These are phyloP conservation scores for Takifugu rubripes DNA, from an alignment of 2,797 vertebrate genomes.

Conservation along the genomic window DNA sequence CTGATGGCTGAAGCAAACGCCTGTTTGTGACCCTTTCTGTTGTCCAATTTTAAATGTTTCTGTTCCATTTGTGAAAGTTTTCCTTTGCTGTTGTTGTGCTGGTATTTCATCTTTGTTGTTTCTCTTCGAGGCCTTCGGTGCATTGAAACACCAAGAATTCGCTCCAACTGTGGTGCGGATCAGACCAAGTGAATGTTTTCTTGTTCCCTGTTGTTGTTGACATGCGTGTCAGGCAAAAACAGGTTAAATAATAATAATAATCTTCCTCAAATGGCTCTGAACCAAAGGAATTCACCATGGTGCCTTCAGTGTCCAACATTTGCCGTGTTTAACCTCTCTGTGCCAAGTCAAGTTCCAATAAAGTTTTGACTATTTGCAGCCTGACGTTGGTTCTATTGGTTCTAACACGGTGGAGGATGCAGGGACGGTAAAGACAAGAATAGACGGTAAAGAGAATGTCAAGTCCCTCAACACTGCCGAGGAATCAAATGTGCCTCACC, in stretches of 20 bases:
- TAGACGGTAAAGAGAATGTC: neutral
- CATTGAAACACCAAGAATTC: slow-evolving; percentile 47
- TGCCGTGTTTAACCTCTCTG: slow-evolving; percentile 65
- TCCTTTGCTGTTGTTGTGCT: slow-evolving; percentile 24
- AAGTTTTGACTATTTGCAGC: slow-evolving; percentile 63
- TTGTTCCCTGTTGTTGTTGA: slow-evolving; percentile 36
- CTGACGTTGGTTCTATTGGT: slow-evolving; percentile 65
- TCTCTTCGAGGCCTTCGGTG: slow-evolving; percentile 45
- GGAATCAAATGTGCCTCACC: slow-evolving; percentile 8
- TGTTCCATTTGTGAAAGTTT: slow-evolving; percentile 17
- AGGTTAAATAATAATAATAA: slow-evolving; percentile 55
- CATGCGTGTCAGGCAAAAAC: slow-evolving; percentile 55
- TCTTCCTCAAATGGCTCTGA: slow-evolving; percentile 58
- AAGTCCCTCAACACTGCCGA: slow-evolving; percentile 6
- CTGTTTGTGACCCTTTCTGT: slow-evolving; percentile 63
- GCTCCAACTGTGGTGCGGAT: slow-evolving; percentile 29
- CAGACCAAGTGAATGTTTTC: slow-evolving; percentile 36
- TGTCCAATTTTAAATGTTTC: slow-evolving; percentile 11
- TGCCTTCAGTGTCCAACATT: slow-evolving; percentile 69
- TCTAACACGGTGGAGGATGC: slow-evolving; percentile 13
- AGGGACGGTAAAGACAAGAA: slow-evolving; percentile 10
- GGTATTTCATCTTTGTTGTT: slow-evolving; percentile 37
- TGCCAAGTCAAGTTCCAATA: slow-evolving; percentile 70
- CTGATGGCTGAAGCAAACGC: slow-evolving; percentile 62
- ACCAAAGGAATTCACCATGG: slow-evolving; percentile 69